Evolutionary conservation across 2,113 vertebrate genomes (phyloP), one percentile per base, ranked within the genome.

Genomic region (Toxostoma redivivum): DNA sequence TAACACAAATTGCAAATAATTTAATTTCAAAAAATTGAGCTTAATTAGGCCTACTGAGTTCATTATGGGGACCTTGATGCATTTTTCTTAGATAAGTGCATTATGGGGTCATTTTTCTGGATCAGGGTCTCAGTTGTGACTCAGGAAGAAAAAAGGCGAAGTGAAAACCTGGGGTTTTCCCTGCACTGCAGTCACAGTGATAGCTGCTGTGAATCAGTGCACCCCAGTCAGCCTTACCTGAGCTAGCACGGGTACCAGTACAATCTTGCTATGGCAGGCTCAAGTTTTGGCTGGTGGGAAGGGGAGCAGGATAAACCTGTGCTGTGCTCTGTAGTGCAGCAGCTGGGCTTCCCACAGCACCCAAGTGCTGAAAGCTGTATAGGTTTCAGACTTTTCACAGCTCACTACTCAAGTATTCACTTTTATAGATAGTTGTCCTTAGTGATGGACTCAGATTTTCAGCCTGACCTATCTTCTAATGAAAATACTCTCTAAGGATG

Each of bases 21-120:
- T n/a, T n/a, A 91, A 80, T 31, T 69, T n/a, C 53, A 73, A 91
- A 82, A 90, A 76, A 82, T 23, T 73, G 62, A 82, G 30, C 37
- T 77, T 70, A 62, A 78, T 77, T 74, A 90, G 72, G 16, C 51
- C 42, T 81, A 4, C 47, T 40, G 33, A 81, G 11, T 86, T 92
- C 14, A 16, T 70, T 82, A 35, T 66, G 33, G 58, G 19, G 12
- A 78, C 45, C 19, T 62, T 24, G 45, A 40, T 60, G 31, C 10
- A 35, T 9, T 82, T 65, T 24, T 53, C 40, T 44, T 62, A 73
- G 27, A 9, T 51, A 86, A 61, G 53, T 48, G 18, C 76, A 35
- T 73, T 69, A 53, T 18, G 30, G 24, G 33, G 44, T 85, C 21
- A 12, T 86, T 91, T 79, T 84, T 56, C 44, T 83, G 56, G 11